Conservation (phyloP, 2,888 invertebrate species). For the Bellardia pandia region DNA sequence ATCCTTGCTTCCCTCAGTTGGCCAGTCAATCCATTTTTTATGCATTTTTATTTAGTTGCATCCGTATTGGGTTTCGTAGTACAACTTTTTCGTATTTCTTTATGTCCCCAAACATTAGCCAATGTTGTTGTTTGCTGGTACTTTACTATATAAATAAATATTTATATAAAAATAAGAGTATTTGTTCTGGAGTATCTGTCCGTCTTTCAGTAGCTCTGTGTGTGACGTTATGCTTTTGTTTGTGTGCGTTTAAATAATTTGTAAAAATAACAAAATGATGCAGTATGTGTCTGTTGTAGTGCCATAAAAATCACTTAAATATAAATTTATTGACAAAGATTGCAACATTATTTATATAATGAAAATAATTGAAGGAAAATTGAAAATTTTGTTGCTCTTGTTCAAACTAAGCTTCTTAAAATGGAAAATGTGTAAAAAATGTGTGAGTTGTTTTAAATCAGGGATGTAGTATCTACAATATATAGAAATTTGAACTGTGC, state of each 20-base stretch:
- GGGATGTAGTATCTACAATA: not conserved
- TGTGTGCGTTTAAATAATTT: constrained; percentile 60
- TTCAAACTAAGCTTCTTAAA: constrained; percentile 57
- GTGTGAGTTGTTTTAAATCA: not conserved
- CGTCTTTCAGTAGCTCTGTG: not conserved
- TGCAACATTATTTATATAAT: constrained; percentile 70
- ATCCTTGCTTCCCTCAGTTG: not conserved
- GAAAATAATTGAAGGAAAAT: constrained; percentile 68
- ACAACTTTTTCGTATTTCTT: constrained; percentile 4
- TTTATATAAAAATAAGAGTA: not conserved
- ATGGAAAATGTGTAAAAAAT: constrained; percentile 21
- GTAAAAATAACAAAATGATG: constrained; percentile 65
- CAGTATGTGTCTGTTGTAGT: constrained; percentile 70
- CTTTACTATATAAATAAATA: too few species aligned
- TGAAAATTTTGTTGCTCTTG: constrained; percentile 37
- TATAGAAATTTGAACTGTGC: too few species aligned
- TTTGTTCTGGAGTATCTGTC: constrained; percentile 6
- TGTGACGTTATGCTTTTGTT: not conserved
- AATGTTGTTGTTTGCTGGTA: constrained; percentile 3
- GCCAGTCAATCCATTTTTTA: not conserved
- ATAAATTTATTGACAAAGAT: constrained; percentile 71
- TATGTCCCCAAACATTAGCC: constrained; percentile 24
- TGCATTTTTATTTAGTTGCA: not conserved
- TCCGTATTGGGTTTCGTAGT: not conserved
- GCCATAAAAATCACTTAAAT: constrained; percentile 71